Percentiles rank a stretch among this genome's conserved stretches.
phyloP scores from a whole-genome alignment of 2,888 invertebrate genomes.

The Drosophila nr. perissopoda region DNA sequence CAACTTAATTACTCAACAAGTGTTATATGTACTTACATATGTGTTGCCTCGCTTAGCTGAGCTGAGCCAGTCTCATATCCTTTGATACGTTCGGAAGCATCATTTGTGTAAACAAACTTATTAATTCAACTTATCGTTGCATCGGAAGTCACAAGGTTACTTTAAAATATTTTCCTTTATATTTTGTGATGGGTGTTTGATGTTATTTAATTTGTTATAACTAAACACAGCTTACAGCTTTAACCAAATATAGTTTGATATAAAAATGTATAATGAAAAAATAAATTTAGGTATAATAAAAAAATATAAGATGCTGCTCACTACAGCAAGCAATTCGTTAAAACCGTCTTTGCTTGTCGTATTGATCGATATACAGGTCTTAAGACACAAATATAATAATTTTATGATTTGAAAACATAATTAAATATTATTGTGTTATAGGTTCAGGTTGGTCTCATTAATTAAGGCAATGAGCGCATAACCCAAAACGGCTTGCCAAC shows the following conservation, averaged over 20 bases:
- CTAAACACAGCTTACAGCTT: conserved; percentile 67
- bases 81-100: conserved; percentile 40
- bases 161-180: conserved; percentile 36
- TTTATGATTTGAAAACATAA: too few species aligned
- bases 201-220: conserved; percentile 70
- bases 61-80: conserved; percentile 17
- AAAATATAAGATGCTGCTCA: neutral
- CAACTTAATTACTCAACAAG: conserved; percentile 66
- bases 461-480: conserved; percentile 68
- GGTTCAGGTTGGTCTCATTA: conserved; percentile 66
- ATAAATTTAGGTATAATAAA: neutral
- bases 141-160: neutral
- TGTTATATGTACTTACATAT: conserved; percentile 8
- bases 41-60: conserved; percentile 32
- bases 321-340: neutral
- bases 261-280: conserved; percentile 22
- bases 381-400: too few species aligned
- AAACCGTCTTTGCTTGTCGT: neutral
- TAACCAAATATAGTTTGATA: conserved; percentile 78
- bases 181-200: conserved; percentile 49
- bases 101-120: conserved; percentile 32
- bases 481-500: conserved; percentile 53
- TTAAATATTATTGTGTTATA: neutral
- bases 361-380: neutral
- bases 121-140: conserved; percentile 8